phyloP scores from a whole-genome alignment of 2,113 vertebrate species.

The Penelope pileata region DNA sequence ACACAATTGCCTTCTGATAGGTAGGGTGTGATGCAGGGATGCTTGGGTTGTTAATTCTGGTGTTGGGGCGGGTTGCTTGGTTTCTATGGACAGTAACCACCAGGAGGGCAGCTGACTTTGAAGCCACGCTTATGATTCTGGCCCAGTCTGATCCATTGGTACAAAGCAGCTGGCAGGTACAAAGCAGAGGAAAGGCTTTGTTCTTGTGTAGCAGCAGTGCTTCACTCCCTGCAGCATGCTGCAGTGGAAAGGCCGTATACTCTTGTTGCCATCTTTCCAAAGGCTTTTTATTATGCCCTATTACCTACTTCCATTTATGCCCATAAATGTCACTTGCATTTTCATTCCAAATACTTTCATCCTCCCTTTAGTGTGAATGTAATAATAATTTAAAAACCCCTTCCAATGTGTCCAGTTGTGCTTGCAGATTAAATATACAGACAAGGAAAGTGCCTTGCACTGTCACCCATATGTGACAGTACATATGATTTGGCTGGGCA shows the following conservation, averaged over 20 bases:
- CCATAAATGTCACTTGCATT: neutral
- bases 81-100: neutral
- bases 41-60: neutral
- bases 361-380: neutral
- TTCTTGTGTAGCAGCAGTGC: accelerated
- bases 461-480: neutral
- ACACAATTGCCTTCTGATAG: neutral
- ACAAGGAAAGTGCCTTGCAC: neutral
- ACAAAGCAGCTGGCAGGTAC: neutral
- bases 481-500: neutral
- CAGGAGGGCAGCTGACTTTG: too few relatives aligned
- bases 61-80: neutral
- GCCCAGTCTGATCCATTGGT: neutral
- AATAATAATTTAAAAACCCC: neutral
- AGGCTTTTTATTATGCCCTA: neutral
- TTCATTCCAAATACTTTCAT: neutral
- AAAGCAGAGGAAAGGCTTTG: accelerated
- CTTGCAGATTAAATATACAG: neutral
- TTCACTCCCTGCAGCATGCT: accelerated
- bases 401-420: neutral
- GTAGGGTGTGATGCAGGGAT: neutral
- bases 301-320: neutral
- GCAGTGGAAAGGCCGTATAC: accelerated
- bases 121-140: neutral
- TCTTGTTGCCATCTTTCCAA: neutral